These are phyloP conservation scores for rabbit (Oryctolagus cuniculus) DNA, from an alignment of 2,113 vertebrate species.

Conservation along the genomic window mOryCun1.1 NC_091432.1:131170501-131171000, in stretches of 20 bases:
- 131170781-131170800: not conserved
- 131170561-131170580: not conserved
- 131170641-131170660: accelerated
- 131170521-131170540: not conserved
- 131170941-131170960: too few relatives aligned
- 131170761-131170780: not conserved
- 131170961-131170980: too few relatives aligned
- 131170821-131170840: not conserved
- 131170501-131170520: not conserved
- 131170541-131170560: not conserved
- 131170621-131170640: not conserved
- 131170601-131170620: not conserved
- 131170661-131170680: not conserved
- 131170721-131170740: not conserved
- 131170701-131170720: not conserved
- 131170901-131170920: too few relatives aligned
- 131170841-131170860: not conserved
- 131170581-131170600: not conserved
- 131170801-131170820: not conserved
- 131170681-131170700: not conserved
- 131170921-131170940: too few relatives aligned
- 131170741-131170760: not conserved
- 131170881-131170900: too few relatives aligned
- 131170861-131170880: too few relatives aligned
- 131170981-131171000: too few relatives aligned